phyloP scores from a whole-genome alignment of 2,113 vertebrate species.

The Otus sunia region DNA sequence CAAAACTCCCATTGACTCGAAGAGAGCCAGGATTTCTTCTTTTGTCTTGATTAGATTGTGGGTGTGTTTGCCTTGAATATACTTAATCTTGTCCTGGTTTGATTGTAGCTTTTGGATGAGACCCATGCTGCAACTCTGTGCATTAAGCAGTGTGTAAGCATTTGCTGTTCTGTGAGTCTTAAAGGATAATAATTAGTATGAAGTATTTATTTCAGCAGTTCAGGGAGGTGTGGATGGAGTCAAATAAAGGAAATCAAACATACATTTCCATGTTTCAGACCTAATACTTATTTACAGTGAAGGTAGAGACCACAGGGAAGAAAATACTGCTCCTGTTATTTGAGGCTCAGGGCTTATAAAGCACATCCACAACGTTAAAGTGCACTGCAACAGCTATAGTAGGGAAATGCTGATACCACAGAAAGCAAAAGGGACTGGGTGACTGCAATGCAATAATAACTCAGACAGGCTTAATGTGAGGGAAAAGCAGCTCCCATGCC shows the following conservation, averaged over 20 bases:
- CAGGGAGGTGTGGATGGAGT: constrained; percentile 20
- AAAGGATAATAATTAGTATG: constrained; percentile 12
- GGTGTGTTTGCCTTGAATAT: constrained; percentile 44
- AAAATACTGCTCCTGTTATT: neutral
- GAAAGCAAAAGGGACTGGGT: constrained; percentile 40
- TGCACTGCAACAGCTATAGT: neutral
- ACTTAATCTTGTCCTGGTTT: constrained; percentile 30
- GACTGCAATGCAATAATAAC: constrained; percentile 59
- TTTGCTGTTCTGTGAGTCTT: neutral
- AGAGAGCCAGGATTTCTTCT: constrained; percentile 33
- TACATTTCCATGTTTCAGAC: neutral
- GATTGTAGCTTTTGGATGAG: constrained; percentile 9
- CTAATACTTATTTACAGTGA: neutral
- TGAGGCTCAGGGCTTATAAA: constrained; percentile 9
- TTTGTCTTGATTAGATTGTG: constrained; percentile 59
- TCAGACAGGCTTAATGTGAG: constrained; percentile 67
- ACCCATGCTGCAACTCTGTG: neutral
- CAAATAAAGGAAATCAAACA: neutral
- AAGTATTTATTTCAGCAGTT: constrained; percentile 1
- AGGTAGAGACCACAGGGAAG: neutral
- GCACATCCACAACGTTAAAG: constrained; percentile 36
- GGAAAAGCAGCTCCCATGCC: constrained; percentile 59
- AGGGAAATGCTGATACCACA: constrained; percentile 73
- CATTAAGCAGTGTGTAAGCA: neutral
- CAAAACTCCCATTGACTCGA: constrained; percentile 34